phyloP scores from a whole-genome alignment of 35 echinoderm and acorn worm genomes.

The Apostichopus parvimensis region DNA sequence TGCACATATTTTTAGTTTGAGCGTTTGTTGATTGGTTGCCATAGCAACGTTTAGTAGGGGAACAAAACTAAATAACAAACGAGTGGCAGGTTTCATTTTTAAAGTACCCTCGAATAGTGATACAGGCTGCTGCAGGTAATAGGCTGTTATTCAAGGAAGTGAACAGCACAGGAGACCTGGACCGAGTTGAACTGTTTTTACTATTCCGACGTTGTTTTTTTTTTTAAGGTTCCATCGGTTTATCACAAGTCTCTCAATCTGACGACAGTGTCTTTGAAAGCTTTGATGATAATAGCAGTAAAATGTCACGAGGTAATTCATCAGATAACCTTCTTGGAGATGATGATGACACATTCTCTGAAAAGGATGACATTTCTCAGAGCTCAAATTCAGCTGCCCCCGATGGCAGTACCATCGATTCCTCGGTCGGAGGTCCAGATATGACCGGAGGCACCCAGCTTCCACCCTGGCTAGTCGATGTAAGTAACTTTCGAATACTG shows the following conservation, averaged over 20 bases:
- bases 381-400: constrained; percentile 21
- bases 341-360: constrained; percentile 53
- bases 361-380: constrained; percentile 60
- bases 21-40: neutral
- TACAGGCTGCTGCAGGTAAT: neutral
- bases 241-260: constrained; percentile 46
- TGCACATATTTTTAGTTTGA: neutral
- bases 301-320: constrained; percentile 44
- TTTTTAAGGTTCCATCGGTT: constrained; percentile 14
- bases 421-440: constrained; percentile 8
- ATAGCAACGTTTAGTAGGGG: neutral
- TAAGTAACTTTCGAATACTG: constrained; percentile 35
- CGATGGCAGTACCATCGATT: constrained; percentile 3
- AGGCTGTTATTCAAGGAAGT: neutral
- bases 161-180: neutral
- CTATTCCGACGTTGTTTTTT: neutral
- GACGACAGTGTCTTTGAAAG: constrained; percentile 67
- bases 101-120: neutral
- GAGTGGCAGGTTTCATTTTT: neutral
- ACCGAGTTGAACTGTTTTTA: neutral
- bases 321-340: constrained; percentile 39
- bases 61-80: neutral
- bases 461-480: constrained; percentile 77
- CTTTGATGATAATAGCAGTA: constrained; percentile 41
- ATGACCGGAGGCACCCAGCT: constrained; percentile 47